Evolutionary conservation across 2,113 vertebrate genomes (phyloP).

Genomic region (Bucco capensis): DNA sequence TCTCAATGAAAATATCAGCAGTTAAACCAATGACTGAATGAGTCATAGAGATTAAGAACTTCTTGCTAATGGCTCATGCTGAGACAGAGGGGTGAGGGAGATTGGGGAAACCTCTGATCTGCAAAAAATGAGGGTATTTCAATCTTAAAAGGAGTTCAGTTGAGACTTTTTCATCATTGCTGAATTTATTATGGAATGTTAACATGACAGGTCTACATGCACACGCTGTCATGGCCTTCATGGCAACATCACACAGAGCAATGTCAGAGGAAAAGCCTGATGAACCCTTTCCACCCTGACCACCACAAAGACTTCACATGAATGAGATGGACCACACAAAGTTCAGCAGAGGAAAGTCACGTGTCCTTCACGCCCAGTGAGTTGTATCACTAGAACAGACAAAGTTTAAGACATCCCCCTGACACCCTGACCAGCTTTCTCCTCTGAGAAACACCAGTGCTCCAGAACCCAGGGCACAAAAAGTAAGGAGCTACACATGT

Average conservation of each 20-base stretch:
- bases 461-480: not conserved
- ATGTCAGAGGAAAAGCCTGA: not conserved
- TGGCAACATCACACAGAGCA: not conserved
- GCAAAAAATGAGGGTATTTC: not conserved
- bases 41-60: not conserved
- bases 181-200: not conserved
- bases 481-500: not conserved
- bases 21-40: not conserved
- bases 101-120: not conserved
- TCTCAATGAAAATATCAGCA: not conserved
- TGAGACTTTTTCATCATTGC: not conserved
- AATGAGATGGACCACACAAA: fast-evolving
- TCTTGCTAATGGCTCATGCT: not conserved
- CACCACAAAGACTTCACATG: not conserved
- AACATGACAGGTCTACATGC: not conserved
- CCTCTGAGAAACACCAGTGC: not conserved
- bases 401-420: not conserved
- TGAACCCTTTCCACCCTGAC: not conserved
- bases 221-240: not conserved
- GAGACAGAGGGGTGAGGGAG: fast-evolving
- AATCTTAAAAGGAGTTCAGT: not conserved
- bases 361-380: fast-evolving
- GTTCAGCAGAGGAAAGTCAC: not conserved
- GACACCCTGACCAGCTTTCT: not conserved
- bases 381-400: not conserved